A percentile compares a stretch with the other conserved stretches of the same genome.
These are phyloP conservation scores for Oophaga sylvatica DNA, from an alignment of 2,797 vertebrate species.

Conservation along the genomic window DNA sequence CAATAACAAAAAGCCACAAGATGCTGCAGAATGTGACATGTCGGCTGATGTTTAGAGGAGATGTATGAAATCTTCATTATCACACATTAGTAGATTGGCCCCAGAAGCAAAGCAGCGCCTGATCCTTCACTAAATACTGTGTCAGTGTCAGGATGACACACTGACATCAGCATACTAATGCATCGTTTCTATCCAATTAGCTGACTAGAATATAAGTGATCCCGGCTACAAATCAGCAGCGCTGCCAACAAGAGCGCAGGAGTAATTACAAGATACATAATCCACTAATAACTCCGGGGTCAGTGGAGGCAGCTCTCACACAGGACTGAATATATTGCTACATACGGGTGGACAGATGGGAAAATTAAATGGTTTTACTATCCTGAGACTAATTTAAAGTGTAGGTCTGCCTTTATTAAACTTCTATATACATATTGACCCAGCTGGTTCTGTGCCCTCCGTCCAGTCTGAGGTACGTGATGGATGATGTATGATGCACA, in stretches of 20 bases:
- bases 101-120: background rate
- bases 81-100: background rate
- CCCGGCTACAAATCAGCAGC: background rate
- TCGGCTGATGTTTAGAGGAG: constrained; percentile 28
- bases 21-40: constrained; percentile 18
- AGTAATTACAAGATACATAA: constrained; percentile 27
- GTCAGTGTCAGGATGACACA: background rate
- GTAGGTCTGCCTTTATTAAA: background rate
- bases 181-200: constrained; percentile 4
- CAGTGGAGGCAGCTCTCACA: background rate
- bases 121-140: background rate
- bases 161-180: constrained; percentile 22
- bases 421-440: background rate
- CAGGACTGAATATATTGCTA: background rate
- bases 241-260: background rate
- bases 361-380: background rate
- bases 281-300: constrained; percentile 9
- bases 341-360: background rate
- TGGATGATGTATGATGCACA: too few relatives aligned
- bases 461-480: too few relatives aligned
- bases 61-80: constrained; percentile 17
- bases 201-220: constrained; percentile 32
- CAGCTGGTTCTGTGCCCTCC: too few relatives aligned
- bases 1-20: constrained; percentile 27
- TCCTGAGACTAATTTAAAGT: background rate